Base-by-base conservation (phyloP, 1,140 invertebrate species). In the Trichonephila clavata region DNA sequence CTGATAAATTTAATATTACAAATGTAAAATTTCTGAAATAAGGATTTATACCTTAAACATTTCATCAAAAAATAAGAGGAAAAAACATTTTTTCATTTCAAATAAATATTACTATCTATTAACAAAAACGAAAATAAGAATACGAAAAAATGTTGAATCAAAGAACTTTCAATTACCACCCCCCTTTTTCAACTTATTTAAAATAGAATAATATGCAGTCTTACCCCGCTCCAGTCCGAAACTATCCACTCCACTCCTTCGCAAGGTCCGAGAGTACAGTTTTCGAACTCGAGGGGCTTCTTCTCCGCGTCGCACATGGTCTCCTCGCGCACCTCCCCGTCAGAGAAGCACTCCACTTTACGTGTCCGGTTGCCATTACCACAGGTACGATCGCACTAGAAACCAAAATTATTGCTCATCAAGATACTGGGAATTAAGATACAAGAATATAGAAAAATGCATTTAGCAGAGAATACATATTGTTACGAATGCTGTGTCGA, bases 181-280 rank as follows among this genome's bases (percentile, higher is more conserved):
- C 16, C 60, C 7, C 21, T 61, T 5, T 50, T 50, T 50, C 50
- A 50, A 50, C 7, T 50, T 50, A 5, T 50, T 50, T 0, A 21
- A n/a, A 21, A 10, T 3, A 68, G 27, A 18, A 24, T 32, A 77
- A 39, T 77, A 27, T 0, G 4, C 4, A 32, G 3, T 39, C 97
- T 97, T 96, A 99, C 98, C 92, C 98, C 98, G 65, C 97, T 97
- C 98, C 98, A 99, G 43, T 97, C 97, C 10, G 98, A 97, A 0
- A 97, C 96, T 59, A 99, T 96, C 98, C 98, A 99, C 95, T 99
- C 98, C 21, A 99, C 97, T 18, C 98, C 98, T 88, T 98, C 98
- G 95, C 98, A 99, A 10, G 98, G 98, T 77, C 97, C 96, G 59
- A 98, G 94, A 93, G 97, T 97, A 95, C 98, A 99, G 65, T 96